phyloP scores from a whole-genome alignment of 2,113 vertebrate species.

The Anarhynchus alexandrinus region DNA sequence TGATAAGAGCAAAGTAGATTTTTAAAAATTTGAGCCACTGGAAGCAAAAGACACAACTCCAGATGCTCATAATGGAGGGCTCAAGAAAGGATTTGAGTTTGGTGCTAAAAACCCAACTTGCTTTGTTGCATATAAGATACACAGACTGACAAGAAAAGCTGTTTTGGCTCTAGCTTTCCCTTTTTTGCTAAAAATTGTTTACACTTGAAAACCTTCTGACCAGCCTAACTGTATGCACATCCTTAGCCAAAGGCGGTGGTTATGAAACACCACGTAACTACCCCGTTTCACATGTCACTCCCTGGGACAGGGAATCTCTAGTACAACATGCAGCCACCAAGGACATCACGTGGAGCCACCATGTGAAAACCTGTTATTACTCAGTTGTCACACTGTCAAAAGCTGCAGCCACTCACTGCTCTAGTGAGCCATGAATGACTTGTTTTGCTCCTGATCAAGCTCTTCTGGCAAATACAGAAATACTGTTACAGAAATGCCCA shows the following conservation, averaged over 20 bases:
- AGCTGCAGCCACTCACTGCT: background rate
- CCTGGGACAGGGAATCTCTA: background rate
- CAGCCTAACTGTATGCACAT: background rate
- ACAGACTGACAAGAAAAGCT: background rate
- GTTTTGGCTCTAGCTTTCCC: background rate
- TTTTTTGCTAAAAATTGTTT: background rate
- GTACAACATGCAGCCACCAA: background rate
- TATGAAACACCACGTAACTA: background rate
- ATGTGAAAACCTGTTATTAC: conserved; percentile 2
- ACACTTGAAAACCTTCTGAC: background rate
- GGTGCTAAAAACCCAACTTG: background rate
- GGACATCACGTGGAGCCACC: background rate
- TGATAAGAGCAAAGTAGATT: background rate
- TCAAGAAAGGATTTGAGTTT: background rate
- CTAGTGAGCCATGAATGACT: conserved; percentile 24
- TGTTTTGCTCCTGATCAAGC: background rate
- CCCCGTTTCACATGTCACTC: background rate
- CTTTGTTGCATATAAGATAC: background rate
- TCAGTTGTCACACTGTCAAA: background rate
- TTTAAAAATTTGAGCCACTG: background rate
- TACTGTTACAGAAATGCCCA: background rate
- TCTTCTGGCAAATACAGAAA: background rate
- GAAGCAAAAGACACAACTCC: background rate
- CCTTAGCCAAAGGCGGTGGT: background rate
- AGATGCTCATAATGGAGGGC: background rate